Evolutionary conservation across 2,113 vertebrate genomes (phyloP), one percentile per base, ranked within the genome.

Genomic region (Paradisaea rubra): DNA sequence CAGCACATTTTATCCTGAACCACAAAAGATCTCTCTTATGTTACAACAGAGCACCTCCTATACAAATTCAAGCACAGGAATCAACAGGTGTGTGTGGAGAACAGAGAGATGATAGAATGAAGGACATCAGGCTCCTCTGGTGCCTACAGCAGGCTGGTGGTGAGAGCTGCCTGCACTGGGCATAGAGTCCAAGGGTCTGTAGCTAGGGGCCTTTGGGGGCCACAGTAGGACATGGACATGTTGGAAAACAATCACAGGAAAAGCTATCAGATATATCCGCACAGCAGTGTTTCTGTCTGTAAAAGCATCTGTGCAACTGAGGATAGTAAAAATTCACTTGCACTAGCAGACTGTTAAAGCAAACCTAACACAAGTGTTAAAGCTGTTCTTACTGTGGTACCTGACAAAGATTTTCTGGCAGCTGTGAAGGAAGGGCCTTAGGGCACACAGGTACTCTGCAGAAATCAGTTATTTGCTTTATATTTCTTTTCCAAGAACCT

Each of bases 91-190:
- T 31, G 13, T 35, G 41, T 10, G 13, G 35, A 77, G 41, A 35
- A 35, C 4, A 50, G 33, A 49, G 50, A 41, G 5, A 4, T 1
- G n/a, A 52, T 10, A 2, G 2, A 5, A 13, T 1, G 14, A n/a
- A 30, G 74, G 49, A 24, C 2, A 42, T n/a, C 1, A 7, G 52
- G 25, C 50, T 47, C 20, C 30, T 28, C 12, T 7, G 3, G 33
- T 9, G 23, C 70, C 16, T 10, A 5, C 2, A 15, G 64, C 18
- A 61, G 33, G 56, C 19, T 66, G 24, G 0, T 15, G 24, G 7
- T 28, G 30, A 33, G 57, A 71, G 39, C 65, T 37, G 60, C 21
- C n/a, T 33, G 16, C 42, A 6, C 27, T 8, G 28, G 17, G 22
- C 6, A 4, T 0, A 21, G 11, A 9, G 12, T 21, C 52, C 7